Evolutionary conservation across 2,888 invertebrate species (phyloP), one percentile per base, ranked within the genome.

Genomic region (Tachina fera): DNA sequence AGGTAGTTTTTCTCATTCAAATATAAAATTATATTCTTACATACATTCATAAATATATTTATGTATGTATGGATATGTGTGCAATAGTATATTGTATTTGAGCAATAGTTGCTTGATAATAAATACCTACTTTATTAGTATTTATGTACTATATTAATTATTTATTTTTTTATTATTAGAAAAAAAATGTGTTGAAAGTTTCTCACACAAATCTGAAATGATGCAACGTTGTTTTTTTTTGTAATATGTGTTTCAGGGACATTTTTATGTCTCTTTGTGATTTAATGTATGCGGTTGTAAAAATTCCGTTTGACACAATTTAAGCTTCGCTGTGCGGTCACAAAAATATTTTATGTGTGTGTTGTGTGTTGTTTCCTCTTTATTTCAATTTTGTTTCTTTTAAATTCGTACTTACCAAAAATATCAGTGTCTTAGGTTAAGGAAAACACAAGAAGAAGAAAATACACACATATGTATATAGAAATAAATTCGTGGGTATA

Each of bases 391-490:
- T 58, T 19, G n/a, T 39, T 53, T 60, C 43, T 45, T 58, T 39
- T 0, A 16, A 19, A 39, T 39, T 77, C 75, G 22, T 65, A 16
- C 76, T n/a, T 71, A 83, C 76, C 56, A 71, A 10, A 71, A 16
- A 43, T 47, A 45, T 31, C 22, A 65, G 56, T 77, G 77, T 19
- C 76, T 65, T 56, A 83, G 76, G 82, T 83, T 77, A 77, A 58
- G 76, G 11, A 60, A 53, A 10, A 4, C 39, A 65, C 43, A 31
- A 31, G 31, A 31, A 31, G 3, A 31, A 31, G 4, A 2, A 31
- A 31, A 31, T 3, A 31, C 4, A 31, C 4, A 4, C 4, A 31
- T 3, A 31, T 4, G 22, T 22, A 2, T 31, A 31, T 4, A 22
- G 1, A 22, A 1, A 22, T 22, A 22, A 1, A 22, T 22, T 2